These are phyloP conservation scores for Liasis olivaceus DNA, from an alignment of 2,797 vertebrate species.

Conservation along the genomic window DNA sequence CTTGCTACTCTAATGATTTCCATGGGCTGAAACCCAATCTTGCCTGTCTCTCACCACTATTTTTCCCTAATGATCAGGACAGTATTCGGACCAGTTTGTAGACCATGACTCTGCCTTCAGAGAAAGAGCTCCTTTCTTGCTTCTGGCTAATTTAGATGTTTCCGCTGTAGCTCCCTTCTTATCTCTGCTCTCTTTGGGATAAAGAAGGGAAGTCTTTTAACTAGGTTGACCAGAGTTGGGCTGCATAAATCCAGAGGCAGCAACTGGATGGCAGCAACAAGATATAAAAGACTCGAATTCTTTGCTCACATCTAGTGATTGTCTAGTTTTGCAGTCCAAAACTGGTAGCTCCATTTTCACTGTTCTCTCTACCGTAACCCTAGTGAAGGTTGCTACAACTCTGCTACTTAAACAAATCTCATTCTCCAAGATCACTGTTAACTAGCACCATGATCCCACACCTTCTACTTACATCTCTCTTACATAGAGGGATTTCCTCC, in stretches of 20 bases:
- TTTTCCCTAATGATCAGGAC: not conserved
- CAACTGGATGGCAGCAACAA: not conserved
- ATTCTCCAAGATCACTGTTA: not conserved
- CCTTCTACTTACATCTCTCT: not conserved
- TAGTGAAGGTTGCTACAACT: not conserved
- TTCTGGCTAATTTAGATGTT: not conserved
- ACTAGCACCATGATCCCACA: not conserved
- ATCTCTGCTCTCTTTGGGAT: not conserved
- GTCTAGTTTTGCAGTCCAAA: not conserved
- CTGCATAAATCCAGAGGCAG: not conserved
- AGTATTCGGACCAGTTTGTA: not conserved
- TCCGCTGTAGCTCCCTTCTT: not conserved
- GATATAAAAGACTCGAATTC: not conserved
- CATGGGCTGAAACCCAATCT: not conserved
- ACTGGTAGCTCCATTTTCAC: not conserved
- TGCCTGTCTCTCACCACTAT: not conserved
- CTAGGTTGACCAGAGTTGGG: not conserved
- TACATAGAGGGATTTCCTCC: not conserved
- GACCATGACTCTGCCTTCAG: not conserved
- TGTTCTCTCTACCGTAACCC: not conserved
- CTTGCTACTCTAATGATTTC: not conserved
- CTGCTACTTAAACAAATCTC: not conserved
- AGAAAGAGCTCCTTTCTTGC: not conserved
- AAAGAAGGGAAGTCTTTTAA: not conserved
- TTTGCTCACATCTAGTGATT: not conserved